phyloP scores from a whole-genome alignment of 2,888 invertebrate species.

The Euphydryas editha region DNA sequence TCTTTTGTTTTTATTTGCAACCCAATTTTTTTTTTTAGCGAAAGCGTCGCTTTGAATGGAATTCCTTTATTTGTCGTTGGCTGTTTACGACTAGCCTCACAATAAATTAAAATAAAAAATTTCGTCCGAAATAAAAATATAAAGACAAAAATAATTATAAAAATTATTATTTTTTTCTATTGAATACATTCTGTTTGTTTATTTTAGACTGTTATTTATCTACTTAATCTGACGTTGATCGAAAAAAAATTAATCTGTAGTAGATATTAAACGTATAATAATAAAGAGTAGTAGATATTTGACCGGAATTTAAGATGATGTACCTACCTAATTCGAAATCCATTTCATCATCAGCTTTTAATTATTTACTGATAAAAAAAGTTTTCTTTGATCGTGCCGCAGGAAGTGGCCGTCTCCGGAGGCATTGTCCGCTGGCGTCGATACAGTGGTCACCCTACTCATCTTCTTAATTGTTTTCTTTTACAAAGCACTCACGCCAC shows the following conservation, averaged over 20 bases:
- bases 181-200: too few relatives aligned
- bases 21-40: slow-evolving; percentile 65
- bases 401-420: slow-evolving; percentile 72
- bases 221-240: too few relatives aligned
- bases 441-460: slow-evolving; percentile 62
- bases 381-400: slow-evolving; percentile 62
- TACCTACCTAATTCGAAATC: neutral
- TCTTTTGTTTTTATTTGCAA: slow-evolving; percentile 77
- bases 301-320: too few relatives aligned
- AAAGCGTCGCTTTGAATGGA: slow-evolving; percentile 70
- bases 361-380: slow-evolving; percentile 48
- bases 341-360: slow-evolving; percentile 28
- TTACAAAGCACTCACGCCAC: slow-evolving; percentile 67
- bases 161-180: neutral
- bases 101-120: slow-evolving; percentile 78
- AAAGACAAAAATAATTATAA: slow-evolving; percentile 24
- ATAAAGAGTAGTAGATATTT: too few relatives aligned
- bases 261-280: too few relatives aligned
- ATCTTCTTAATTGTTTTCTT: slow-evolving; percentile 81
- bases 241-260: too few relatives aligned
- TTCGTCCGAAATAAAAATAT: slow-evolving; percentile 66
- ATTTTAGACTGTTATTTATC: too few relatives aligned
- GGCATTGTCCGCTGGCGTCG: slow-evolving; percentile 61
- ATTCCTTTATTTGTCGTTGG: slow-evolving; percentile 78
- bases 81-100: slow-evolving; percentile 76